These are phyloP conservation scores for Dysidea cf. avara DNA, from an alignment of 37 sponge, comb jelly and placozoan species.

Conservation along the genomic window DNA sequence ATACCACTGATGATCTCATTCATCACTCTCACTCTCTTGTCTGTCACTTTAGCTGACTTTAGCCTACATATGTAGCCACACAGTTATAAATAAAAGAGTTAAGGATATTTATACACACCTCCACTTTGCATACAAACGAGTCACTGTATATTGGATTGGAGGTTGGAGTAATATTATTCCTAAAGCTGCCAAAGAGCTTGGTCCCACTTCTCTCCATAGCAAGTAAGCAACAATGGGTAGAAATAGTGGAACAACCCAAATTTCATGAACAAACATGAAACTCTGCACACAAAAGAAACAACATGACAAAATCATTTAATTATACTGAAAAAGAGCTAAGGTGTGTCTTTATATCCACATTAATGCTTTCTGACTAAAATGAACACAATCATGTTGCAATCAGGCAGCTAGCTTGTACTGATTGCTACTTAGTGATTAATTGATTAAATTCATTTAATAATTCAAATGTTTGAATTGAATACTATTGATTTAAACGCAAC, in stretches of 20 bases:
- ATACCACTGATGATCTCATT: slow-evolving; percentile 85
- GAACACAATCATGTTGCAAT: no score
- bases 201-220: slow-evolving; percentile 56
- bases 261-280: slow-evolving; percentile 45
- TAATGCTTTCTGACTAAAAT: no score
- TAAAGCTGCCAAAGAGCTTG: slow-evolving; percentile 27
- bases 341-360: no score
- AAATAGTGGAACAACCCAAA: slow-evolving; percentile 56
- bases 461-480: no score
- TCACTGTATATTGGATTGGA: slow-evolving; percentile 42
- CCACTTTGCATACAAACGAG: not conserved
- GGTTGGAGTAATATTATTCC: slow-evolving; percentile 19
- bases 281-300: slow-evolving; percentile 24
- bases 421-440: no score
- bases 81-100: no score
- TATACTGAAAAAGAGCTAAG: no score
- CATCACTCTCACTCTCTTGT: slow-evolving; percentile 70
- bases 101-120: slow-evolving; percentile 2
- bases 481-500: no score
- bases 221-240: slow-evolving; percentile 41
- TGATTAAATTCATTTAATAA: no score
- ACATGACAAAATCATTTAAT: no score
- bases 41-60: slow-evolving; percentile 60
- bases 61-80: slow-evolving; percentile 21
- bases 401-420: no score